Conservation (phyloP, 2,797 vertebrate species). For the Leptoclinus maculatus region DNA sequence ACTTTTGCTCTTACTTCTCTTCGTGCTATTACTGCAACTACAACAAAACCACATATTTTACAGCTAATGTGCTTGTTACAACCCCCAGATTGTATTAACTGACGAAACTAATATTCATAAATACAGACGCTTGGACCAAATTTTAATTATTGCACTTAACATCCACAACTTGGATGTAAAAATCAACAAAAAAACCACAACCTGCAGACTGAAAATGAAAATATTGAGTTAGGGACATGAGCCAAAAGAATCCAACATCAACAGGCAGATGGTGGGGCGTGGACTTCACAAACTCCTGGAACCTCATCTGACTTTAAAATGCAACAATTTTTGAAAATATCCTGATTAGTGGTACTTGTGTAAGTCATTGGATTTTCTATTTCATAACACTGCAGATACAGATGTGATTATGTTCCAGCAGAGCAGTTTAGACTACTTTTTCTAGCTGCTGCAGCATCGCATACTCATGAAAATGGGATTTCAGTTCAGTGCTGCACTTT, state of each 20-base stretch:
- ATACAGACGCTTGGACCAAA: background rate
- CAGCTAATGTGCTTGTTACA: background rate
- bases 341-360: background rate
- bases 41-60: constrained; percentile 14
- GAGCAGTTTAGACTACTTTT: constrained; percentile 20
- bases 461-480: constrained; percentile 44
- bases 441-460: constrained; percentile 40
- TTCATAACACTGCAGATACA: constrained; percentile 30
- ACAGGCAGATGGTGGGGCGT: constrained; percentile 6
- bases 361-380: background rate
- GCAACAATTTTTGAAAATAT: background rate
- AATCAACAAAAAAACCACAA: background rate
- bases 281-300: background rate
- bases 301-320: constrained; percentile 4
- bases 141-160: background rate
- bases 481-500: constrained; percentile 21
- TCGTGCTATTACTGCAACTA: background rate
- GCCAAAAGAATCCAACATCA: background rate
- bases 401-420: constrained; percentile 24
- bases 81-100: background rate
- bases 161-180: background rate
- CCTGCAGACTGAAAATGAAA: background rate
- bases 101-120: background rate
- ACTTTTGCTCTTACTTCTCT: constrained; percentile 11
- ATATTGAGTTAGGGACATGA: background rate